Conservation (phyloP, 2,797 vertebrate species). For the Psittacula echo region DNA sequence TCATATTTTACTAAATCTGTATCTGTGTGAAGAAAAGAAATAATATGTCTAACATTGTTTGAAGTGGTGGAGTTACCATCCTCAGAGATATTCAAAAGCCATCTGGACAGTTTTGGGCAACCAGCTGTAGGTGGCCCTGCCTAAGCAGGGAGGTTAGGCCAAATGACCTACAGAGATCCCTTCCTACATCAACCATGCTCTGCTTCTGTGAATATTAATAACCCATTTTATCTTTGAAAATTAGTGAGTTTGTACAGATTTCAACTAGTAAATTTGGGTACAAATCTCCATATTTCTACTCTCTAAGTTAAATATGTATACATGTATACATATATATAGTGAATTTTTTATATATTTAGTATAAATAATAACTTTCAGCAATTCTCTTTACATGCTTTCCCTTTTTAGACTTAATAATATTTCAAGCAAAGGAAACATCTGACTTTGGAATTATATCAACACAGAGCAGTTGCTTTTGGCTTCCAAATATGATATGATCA, state of each 20-base stretch:
- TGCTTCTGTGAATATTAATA: not conserved
- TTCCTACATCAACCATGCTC: not conserved
- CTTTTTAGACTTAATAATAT: constrained; percentile 33
- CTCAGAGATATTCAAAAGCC: not conserved
- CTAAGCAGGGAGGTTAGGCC: not conserved
- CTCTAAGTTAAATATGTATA: not conserved
- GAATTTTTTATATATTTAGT: not conserved
- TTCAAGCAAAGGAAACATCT: constrained; percentile 49
- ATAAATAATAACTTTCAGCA: not conserved
- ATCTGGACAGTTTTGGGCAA: not conserved
- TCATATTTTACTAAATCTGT: not conserved
- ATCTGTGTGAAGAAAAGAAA: not conserved
- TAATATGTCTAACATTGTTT: not conserved
- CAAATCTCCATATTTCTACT: not conserved
- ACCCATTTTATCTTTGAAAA: constrained; percentile 1
- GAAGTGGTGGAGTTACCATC: not conserved
- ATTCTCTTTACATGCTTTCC: not conserved
- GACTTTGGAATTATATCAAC: constrained; percentile 51
- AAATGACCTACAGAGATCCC: not conserved
- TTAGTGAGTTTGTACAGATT: not conserved
- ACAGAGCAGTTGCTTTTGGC: constrained; percentile 51
- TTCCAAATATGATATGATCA: constrained; percentile 47
- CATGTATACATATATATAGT: not conserved
- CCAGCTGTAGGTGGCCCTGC: not conserved
- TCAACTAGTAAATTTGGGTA: not conserved